Base-by-base conservation (phyloP, 2,113 vertebrate species). In the Clupea harengus region DNA sequence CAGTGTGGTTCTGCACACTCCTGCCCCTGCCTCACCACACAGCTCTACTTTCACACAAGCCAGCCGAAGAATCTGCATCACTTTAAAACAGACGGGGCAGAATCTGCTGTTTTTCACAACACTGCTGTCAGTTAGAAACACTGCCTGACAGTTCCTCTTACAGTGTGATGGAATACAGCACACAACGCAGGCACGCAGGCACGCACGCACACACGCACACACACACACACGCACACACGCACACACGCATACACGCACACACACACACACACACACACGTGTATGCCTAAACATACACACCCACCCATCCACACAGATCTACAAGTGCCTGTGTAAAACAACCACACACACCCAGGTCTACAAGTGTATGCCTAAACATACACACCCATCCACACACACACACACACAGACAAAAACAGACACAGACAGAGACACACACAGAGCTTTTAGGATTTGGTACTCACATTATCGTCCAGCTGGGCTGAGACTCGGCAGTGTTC, bases 401-500 rank as follows among this genome's bases (percentile, higher is more conserved):
- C 1, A 39, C 39, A 39, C 39, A 39, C 1, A 39, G 1, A 39
- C 39, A 39, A 2, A 39, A 1, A 39, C 39, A 39, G 39, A 39
- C 9, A 46, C 57, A 46, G 15, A 50, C 54, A 82, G 22, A 60
- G 22, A 45, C 32, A 64, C 25, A 67, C 64, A 67, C 4, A 67
- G n/a, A 39, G 10, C 2, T 15, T 3, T 78, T 28, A 13, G 20
- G 10, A 87, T 46, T 82, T 49, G 17, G 85, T 84, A 96, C 98
- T 98, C 92, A 98, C 98, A 0, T 98, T 99, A 91, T 99, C 98
- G 89, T 99, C 98, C 60, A 99, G 96, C 90, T 99, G 96, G 82
- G 98, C 98, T n/a, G 97, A 97, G 82, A 99, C 97, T 85, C 98
- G 95, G 93, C 96, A 98, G 89, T 99, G 97, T 83, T 99, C 98